A percentile compares a stretch with the other conserved stretches of the same genome.
Evolutionary conservation across 2,888 invertebrate genomes (phyloP).

Genomic region (Nomada ferruginata): DNA sequence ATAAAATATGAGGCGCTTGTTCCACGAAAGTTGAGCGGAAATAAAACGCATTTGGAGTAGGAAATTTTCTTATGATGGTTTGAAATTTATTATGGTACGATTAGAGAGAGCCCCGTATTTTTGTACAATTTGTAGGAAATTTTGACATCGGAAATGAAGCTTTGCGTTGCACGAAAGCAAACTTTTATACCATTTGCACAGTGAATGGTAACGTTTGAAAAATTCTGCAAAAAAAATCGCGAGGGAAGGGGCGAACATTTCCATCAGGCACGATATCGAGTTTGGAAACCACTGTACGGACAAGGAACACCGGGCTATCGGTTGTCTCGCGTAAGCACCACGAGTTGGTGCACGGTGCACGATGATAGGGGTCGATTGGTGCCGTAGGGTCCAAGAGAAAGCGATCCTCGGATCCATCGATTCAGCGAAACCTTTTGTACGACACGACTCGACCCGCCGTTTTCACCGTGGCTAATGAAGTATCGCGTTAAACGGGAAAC

Average conservation of each 20-base stretch:
- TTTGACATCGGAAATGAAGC: too few species aligned
- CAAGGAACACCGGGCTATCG: constrained; percentile 26
- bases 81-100: too few species aligned
- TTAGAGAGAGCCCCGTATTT: too few species aligned
- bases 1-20: too few species aligned
- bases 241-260: background rate
- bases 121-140: too few species aligned
- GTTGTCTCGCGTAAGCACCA: constrained; percentile 22
- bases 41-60: background rate
- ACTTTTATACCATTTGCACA: too few species aligned
- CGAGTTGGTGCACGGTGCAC: constrained; percentile 8
- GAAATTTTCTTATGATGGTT: too few species aligned
- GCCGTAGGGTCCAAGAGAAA: constrained; percentile 43
- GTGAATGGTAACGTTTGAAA: background rate
- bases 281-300: constrained; percentile 16
- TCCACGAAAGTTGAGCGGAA: background rate
- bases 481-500: constrained; percentile 80
- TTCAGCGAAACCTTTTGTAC: constrained; percentile 53
- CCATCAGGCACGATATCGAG: background rate
- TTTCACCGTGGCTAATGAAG: constrained; percentile 79
- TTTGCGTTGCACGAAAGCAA: too few species aligned
- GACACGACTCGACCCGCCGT: constrained; percentile 65
- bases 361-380: constrained; percentile 43
- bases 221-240: background rate
- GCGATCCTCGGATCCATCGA: constrained; percentile 52